phyloP scores from a whole-genome alignment of 2,888 invertebrate genomes.

The Falcaria lacertinaria region DNA sequence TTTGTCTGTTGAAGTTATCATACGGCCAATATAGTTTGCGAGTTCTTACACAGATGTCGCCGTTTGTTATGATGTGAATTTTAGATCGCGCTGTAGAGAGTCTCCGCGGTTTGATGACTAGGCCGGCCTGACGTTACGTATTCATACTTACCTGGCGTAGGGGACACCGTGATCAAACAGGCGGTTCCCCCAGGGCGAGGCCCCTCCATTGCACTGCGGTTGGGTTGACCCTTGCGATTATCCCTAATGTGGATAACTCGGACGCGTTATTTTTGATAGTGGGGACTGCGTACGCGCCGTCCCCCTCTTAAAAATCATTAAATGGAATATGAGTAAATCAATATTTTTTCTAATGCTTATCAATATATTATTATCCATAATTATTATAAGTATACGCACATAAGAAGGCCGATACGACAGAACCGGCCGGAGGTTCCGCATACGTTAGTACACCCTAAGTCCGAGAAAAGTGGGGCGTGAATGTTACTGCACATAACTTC shows the following conservation, averaged over 20 bases:
- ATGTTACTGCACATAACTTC: no score
- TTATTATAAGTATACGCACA: no score
- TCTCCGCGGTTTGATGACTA: conserved; percentile 6
- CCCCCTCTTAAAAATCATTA: no score
- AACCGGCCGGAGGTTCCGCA: no score
- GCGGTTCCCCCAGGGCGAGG: conserved; percentile 22
- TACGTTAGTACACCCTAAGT: no score
- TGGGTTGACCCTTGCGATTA: conserved; percentile 20
- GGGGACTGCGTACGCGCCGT: conserved; percentile 14
- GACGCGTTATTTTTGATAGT: conserved; percentile 20
- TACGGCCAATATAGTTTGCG: no score
- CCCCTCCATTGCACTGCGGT: conserved; percentile 17
- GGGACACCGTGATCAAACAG: conserved; percentile 18
- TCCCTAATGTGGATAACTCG: conserved; percentile 22
- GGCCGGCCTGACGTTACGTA: not conserved
- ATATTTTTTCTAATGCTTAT: no score
- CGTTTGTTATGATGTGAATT: not conserved
- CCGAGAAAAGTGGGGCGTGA: no score
- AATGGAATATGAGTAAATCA: no score
- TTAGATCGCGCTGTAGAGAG: conserved; percentile 4
- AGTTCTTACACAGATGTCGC: not conserved
- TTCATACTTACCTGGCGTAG: conserved; percentile 16
- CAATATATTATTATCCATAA: no score
- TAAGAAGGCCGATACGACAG: no score
- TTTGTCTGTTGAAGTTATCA: no score